Conservation (phyloP, 2,888 invertebrate genomes). For the Pristionchus japonicus region DNA sequence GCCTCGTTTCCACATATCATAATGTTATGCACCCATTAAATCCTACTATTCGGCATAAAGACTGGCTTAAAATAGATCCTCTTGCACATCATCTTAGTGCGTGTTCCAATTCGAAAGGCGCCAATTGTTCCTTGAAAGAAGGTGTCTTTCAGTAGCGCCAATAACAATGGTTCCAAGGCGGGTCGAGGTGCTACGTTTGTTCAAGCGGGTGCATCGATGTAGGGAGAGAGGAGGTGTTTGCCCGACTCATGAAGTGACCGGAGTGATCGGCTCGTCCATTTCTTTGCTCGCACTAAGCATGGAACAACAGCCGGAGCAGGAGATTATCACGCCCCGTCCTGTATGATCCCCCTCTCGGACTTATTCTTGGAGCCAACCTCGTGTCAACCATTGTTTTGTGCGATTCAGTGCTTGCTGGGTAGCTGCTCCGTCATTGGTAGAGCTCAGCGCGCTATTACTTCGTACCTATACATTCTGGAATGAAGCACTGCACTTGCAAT, state of each 20-base stretch:
- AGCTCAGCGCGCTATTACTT: too few species aligned
- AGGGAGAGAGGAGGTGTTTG: not conserved
- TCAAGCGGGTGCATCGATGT: not conserved
- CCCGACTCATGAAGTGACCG: not conserved
- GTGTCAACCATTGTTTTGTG: too few species aligned
- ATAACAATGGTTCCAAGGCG: not conserved
- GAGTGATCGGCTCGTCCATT: not conserved
- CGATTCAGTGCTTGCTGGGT: too few species aligned
- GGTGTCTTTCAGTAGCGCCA: not conserved
- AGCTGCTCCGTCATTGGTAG: too few species aligned
- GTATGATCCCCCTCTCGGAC: not conserved
- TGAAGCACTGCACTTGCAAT: too few species aligned
- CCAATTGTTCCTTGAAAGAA: not conserved
- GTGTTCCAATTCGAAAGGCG: not conserved
- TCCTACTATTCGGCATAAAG: conserved; percentile 16
- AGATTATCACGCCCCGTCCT: conserved; percentile 25
- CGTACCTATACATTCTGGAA: too few species aligned
- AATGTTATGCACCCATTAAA: not conserved
- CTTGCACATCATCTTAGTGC: not conserved
- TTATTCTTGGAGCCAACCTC: not conserved
- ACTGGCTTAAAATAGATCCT: not conserved
- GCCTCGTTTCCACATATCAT: not conserved
- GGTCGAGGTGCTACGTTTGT: not conserved
- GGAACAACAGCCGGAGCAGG: conserved; percentile 9
- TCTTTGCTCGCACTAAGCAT: not conserved